Evolutionary conservation across 2,888 invertebrate genomes (phyloP), one percentile per base, ranked within the genome.

Genomic region (Zonitis immaculata): DNA sequence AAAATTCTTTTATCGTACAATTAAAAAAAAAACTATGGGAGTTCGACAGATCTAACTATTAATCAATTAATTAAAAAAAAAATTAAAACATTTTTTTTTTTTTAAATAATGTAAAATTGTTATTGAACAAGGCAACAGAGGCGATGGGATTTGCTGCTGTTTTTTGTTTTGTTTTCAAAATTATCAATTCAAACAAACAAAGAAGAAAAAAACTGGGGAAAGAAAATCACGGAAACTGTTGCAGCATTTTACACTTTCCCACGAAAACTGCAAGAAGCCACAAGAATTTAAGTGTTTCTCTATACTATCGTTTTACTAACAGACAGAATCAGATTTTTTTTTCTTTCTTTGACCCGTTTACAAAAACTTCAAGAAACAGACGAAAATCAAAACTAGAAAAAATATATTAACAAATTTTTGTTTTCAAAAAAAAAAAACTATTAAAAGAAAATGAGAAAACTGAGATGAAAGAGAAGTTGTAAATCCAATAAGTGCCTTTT

Each of bases 391-490:
- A n/a, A 45, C 2, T 8, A 14, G 45, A 28, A 27, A 45, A 25
- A 25, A 39, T n/a, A 39, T n/a, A 18, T 8, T 47, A 52, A 47
- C 18, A 35, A n/a, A n/a, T n/a, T n/a, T n/a, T n/a, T n/a, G n/a
- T 25, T 44, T 48, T 48, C 12, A n/a, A 51, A 48, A 27, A 49
- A 48, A 42, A 51, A 48, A 27, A 49, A 48, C 30, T 42, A 27
- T 26, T 32, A 32, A 44, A 20, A 27, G 44, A 39, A 45, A 51
- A 42, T 39, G 50, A 49, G 11, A 49, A 47, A 51, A 39, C 28
- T 35, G 45, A 28, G n/a, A 18, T 42, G 11, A n/a, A 3, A n/a
- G 22, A 22, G 42, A 39, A 39, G 14, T 6, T 43, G 18, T n/a
- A 43, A 18, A 43, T 9, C 22, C 20, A 2, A 22, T 25, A 22